Base-by-base conservation (phyloP, 1,140 invertebrate genomes). In the Drosophila serrata region DNA sequence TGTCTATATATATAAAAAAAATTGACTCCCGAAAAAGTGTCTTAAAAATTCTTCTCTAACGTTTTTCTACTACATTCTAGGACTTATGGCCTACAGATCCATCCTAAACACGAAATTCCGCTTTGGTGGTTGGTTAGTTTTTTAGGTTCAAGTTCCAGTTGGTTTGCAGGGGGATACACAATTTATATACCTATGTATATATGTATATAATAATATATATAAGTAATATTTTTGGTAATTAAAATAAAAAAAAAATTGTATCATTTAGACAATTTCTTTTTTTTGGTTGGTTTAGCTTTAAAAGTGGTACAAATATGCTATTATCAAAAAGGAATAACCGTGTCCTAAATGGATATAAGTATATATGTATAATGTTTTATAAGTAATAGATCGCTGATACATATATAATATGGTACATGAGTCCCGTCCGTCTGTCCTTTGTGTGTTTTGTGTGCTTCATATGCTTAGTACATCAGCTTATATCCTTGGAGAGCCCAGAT, bases 301-400 rank as follows among this genome's bases (percentile, higher is more conserved):
- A 51, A 68, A 84, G 75, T 75, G 61, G 60, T 82, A 87, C 86
- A 86, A 86, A 87, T 87, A 81, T 77, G 27, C 72, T 87, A 81
- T 63, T 87, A 88, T 87, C 84, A 87, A 87, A 87, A 84, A 73
- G 75, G 64, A 84, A 79, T 87, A 72, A 72, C 62, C 65, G 48
- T 75, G 49, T 75, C 60, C 74, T 75, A 63, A 73, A 62, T 75
- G 49, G 45, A 69, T 79, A 82, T 74, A 84, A 55, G 56, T 72
- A 60, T 49, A 31, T 69, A 57, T 75, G 45, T 61, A 45, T 68
- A 40, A 31, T 63, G 33, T 73, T 40, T 29, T 81, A 67, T 78
- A 46, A 48, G 70, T 75, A 76, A 75, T 67, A 76, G 51, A 76
- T 76, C 75, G 69, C 68, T 72, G 69, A 73, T 73, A 55, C 51